Evolutionary conservation across 2,797 vertebrate species (phyloP).

Genomic region (Pseudomugil gertrudae): DNA sequence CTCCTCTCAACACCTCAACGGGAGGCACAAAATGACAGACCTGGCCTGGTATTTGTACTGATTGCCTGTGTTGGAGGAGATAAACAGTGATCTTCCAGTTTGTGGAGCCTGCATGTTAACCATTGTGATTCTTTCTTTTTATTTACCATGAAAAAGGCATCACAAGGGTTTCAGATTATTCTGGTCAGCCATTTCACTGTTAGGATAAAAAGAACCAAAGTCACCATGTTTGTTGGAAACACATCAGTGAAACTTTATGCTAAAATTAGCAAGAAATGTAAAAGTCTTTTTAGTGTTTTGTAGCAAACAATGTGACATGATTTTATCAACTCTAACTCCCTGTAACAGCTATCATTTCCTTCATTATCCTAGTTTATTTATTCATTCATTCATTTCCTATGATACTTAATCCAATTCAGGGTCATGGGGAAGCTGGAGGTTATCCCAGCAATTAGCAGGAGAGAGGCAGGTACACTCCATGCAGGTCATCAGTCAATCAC

Average conservation of each 20-base stretch:
- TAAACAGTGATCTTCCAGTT: constrained; percentile 81
- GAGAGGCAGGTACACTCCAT: no score
- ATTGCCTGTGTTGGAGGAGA: constrained; percentile 81
- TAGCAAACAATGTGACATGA: constrained; percentile 38
- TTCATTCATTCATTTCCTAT: no score
- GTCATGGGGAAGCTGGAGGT: no score
- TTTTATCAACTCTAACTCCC: constrained; percentile 42
- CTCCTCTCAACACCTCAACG: constrained; percentile 77
- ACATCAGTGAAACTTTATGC: constrained; percentile 9
- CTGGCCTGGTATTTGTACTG: constrained; percentile 77
- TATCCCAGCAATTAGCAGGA: no score
- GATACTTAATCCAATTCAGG: no score
- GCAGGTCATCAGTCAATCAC: no score
- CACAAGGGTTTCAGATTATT: constrained; percentile 31
- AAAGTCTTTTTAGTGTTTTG: not conserved
- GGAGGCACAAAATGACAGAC: constrained; percentile 81
- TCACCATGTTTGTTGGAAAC: constrained; percentile 2
- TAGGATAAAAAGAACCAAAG: constrained; percentile 16
- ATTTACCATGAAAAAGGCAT: constrained; percentile 54
- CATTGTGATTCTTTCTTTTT: constrained; percentile 66
- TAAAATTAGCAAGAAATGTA: constrained; percentile 9
- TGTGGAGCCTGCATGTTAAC: constrained; percentile 72
- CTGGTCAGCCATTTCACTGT: constrained; percentile 15
- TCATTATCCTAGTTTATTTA: constrained; percentile 32
- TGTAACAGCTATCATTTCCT: constrained; percentile 19